Percentiles rank a stretch among this genome's conserved stretches.
These are phyloP conservation scores for Pelvicachromis taeniatus DNA, from an alignment of 2,113 vertebrate genomes.

Conservation along the genomic window DNA sequence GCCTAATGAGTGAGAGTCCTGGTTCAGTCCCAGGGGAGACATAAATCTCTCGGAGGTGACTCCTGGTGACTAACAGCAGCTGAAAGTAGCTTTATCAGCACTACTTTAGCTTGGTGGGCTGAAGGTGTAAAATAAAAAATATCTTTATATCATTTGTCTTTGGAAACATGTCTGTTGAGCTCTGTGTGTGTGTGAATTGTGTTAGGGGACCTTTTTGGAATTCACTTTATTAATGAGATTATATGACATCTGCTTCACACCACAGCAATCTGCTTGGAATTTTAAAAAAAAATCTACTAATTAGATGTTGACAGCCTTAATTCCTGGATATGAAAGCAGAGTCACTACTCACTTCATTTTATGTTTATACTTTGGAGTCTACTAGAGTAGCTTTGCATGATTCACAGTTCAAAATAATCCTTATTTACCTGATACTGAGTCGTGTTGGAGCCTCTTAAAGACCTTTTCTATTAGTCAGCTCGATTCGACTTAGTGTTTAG, in stretches of 20 bases:
- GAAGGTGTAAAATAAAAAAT: background rate
- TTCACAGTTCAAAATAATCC: background rate
- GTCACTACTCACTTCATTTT: background rate
- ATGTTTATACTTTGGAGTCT: background rate
- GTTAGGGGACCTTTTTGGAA: background rate
- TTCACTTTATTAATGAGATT: background rate
- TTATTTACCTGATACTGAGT: background rate
- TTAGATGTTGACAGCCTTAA: background rate
- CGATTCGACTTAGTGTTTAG: background rate
- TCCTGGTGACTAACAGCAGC: background rate
- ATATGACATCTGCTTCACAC: background rate
- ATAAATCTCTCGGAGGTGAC: background rate
- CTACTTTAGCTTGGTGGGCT: background rate
- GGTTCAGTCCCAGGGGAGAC: background rate
- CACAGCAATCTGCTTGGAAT: background rate
- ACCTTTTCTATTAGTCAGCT: background rate
- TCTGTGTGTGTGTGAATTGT: background rate
- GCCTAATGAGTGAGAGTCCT: background rate
- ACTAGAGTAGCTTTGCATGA: background rate
- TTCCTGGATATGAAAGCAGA: background rate
- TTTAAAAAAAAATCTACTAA: background rate
- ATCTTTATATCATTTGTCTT: background rate
- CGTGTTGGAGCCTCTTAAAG: background rate
- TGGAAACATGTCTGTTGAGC: background rate
- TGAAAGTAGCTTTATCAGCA: background rate